Conservation (phyloP, 2,888 invertebrate species). For the Pimpla rufipes region DNA sequence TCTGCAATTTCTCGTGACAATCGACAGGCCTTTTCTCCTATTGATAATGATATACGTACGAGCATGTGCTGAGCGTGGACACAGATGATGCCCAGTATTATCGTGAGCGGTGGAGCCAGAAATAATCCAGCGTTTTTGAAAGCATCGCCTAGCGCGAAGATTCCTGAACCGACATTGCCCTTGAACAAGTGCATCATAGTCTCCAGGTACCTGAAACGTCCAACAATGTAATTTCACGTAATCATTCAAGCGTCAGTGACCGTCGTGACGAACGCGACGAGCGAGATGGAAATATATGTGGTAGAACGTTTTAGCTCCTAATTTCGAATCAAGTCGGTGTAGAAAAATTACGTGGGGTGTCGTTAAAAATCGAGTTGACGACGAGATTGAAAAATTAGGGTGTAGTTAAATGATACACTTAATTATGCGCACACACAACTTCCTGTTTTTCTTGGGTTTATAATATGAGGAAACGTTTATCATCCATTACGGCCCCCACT, state of each 20-base stretch:
- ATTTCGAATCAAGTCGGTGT: background rate
- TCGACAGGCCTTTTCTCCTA: background rate
- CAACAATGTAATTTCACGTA: constrained; percentile 53
- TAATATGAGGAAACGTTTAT: constrained; percentile 43
- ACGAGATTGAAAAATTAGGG: constrained; percentile 46
- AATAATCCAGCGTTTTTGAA: constrained; percentile 96
- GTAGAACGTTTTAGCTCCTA: background rate
- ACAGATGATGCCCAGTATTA: constrained; percentile 93
- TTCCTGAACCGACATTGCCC: constrained; percentile 98
- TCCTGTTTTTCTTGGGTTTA: constrained; percentile 41
- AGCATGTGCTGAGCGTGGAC: constrained; percentile 97
- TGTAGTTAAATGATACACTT: constrained; percentile 32
- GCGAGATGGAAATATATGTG: background rate
- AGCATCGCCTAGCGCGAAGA: constrained; percentile 98
- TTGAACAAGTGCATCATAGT: constrained; percentile 97
- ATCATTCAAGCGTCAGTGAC: constrained; percentile 25
- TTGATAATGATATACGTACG: constrained; percentile 86
- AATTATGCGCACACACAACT: constrained; percentile 27
- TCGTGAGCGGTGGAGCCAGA: constrained; percentile 92
- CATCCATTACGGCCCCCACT: constrained; percentile 3
- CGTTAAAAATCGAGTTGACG: background rate
- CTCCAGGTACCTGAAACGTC: constrained; percentile 90
- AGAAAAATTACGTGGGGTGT: background rate
- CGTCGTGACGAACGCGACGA: background rate
- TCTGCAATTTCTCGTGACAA: background rate